phyloP scores from a whole-genome alignment of 2,113 vertebrate genomes.

The Melanocharis versteri region DNA sequence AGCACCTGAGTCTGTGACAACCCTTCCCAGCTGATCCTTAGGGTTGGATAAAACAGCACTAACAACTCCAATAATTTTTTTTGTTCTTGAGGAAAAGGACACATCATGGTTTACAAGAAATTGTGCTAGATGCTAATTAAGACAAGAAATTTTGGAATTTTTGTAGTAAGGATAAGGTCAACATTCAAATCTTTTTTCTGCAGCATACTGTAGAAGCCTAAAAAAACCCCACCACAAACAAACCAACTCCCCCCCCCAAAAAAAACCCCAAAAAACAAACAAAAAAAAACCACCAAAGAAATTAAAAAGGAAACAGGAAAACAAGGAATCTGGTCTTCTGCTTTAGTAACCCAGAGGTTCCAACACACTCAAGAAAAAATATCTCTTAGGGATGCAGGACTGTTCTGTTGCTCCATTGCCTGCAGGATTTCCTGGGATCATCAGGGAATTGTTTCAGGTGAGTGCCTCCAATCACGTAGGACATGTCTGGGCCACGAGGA shows the following conservation, averaged over 20 bases:
- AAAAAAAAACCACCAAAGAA: background rate
- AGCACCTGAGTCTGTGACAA: background rate
- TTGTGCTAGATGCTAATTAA: background rate
- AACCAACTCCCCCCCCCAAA: too few species aligned
- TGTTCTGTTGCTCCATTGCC: background rate
- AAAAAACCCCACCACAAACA: background rate
- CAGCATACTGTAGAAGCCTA: background rate
- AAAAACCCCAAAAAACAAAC: background rate
- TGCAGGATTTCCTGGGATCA: background rate
- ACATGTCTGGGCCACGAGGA: accelerated
- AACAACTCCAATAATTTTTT: background rate
- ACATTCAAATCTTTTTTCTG: background rate
- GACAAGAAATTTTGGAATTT: background rate
- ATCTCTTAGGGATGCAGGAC: background rate
- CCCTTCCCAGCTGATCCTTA: background rate
- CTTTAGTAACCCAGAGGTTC: background rate
- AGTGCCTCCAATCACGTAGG: accelerated
- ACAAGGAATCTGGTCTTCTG: background rate
- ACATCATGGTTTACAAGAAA: background rate
- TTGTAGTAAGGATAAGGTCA: background rate
- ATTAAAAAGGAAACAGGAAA: background rate
- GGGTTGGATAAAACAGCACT: background rate
- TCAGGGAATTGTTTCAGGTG: background rate
- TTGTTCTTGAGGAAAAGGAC: background rate
- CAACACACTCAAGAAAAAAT: background rate